phyloP scores from a whole-genome alignment of 2,113 vertebrate genomes.

The Aptenodytes forsteri region DNA sequence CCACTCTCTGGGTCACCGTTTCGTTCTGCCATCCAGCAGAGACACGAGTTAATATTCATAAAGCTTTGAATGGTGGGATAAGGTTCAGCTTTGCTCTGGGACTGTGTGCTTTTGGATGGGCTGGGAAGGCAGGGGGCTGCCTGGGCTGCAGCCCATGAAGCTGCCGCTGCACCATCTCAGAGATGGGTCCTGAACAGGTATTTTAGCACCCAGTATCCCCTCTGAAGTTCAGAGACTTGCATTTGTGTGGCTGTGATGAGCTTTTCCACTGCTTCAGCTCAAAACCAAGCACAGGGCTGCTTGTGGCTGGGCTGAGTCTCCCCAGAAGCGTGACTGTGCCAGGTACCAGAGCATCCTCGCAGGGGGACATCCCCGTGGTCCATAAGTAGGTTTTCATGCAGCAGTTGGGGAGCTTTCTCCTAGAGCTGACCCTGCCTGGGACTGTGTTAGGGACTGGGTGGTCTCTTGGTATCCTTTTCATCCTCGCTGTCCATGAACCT shows the following conservation, averaged over 20 bases:
- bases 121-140: not conserved
- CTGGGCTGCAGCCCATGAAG: not conserved
- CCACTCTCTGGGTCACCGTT: accelerated
- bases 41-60: not conserved
- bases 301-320: accelerated
- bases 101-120: accelerated
- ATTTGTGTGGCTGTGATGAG: accelerated
- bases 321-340: accelerated
- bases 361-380: not conserved
- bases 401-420: not conserved
- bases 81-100: accelerated
- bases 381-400: not conserved
- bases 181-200: not conserved
- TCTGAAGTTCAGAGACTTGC: not conserved
- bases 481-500: not conserved
- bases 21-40: not conserved
- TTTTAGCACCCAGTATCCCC: not conserved
- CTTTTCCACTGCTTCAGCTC: not conserved
- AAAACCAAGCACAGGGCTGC: accelerated
- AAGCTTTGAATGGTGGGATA: not conserved
- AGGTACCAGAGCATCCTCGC: not conserved
- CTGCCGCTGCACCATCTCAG: not conserved
- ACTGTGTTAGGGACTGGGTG: accelerated
- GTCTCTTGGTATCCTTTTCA: not conserved
- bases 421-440: not conserved